These are phyloP conservation scores for Hermodice carunculata DNA, from an alignment of 2,888 invertebrate species.

Conservation along the genomic window DNA sequence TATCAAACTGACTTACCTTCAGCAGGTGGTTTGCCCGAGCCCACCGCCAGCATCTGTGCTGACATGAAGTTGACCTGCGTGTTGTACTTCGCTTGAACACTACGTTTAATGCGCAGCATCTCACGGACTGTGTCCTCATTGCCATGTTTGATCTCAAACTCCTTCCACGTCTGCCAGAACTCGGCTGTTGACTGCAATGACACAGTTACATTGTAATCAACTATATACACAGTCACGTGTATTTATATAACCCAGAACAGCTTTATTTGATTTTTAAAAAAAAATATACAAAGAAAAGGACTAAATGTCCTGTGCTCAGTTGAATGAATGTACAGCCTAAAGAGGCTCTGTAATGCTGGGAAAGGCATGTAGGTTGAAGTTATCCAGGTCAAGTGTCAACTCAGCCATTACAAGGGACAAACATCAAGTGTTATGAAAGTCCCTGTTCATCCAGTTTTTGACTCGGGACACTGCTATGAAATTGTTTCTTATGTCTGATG, in stretches of 20 bases:
- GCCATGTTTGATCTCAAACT: constrained; percentile 98
- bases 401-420: no score
- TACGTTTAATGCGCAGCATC: constrained; percentile 97
- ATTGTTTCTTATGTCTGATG: no score
- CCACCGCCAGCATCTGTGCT: constrained; percentile 91
- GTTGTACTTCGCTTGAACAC: constrained; percentile 97
- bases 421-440: no score
- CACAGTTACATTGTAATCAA: no score
- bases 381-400: no score
- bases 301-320: no score
- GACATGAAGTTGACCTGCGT: constrained; percentile 99
- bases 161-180: constrained; percentile 99
- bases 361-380: no score
- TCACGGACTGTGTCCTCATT: constrained; percentile 99
- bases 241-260: not conserved
- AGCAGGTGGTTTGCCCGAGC: constrained; percentile 47
- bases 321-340: no score
- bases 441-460: no score
- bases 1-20: constrained; percentile 29
- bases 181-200: constrained; percentile 71
- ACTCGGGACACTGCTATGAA: no score
- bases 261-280: not conserved
- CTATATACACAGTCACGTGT: not conserved
- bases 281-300: not conserved
- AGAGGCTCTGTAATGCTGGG: no score